Conservation (phyloP, 2,113 vertebrate genomes). For the Ictalurus punctatus region DNA sequence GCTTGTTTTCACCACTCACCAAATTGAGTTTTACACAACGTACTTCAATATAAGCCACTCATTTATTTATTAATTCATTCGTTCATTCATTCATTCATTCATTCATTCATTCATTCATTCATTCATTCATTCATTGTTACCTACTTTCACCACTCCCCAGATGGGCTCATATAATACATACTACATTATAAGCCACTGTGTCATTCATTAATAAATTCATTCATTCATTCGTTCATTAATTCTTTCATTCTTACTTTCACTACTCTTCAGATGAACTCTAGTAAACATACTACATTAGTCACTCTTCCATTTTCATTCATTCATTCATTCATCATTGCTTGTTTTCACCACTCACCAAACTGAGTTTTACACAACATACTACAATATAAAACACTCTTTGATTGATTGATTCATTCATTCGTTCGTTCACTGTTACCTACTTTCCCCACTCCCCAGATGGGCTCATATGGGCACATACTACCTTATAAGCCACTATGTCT, state of each 20-base stretch:
- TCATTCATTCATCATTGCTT: too few species aligned
- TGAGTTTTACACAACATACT: too few species aligned
- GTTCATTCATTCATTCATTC: not conserved
- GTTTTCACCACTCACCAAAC: too few species aligned
- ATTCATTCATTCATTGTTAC: not conserved
- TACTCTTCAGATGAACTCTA: not conserved
- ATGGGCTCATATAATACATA: not conserved
- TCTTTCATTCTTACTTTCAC: not conserved
- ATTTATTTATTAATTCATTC: not conserved
- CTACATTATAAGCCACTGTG: not conserved
- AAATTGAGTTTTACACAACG: too few species aligned
- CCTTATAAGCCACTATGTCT: not conserved
- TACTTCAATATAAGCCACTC: too few species aligned
- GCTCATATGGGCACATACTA: not conserved
- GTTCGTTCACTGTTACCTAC: too few species aligned
- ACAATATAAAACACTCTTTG: too few species aligned
- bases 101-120: not conserved
- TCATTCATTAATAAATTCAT: not conserved
- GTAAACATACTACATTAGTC: not conserved
- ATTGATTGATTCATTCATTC: not conserved
- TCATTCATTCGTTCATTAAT: not conserved
- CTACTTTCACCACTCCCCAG: not conserved
- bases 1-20: too few species aligned
- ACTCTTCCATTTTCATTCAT: too few species aligned
- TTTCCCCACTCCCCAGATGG: not conserved